Evolutionary conservation across 2,113 vertebrate species (phyloP), one percentile per base, ranked within the genome.

Genomic region (Quiscalus mexicanus): DNA sequence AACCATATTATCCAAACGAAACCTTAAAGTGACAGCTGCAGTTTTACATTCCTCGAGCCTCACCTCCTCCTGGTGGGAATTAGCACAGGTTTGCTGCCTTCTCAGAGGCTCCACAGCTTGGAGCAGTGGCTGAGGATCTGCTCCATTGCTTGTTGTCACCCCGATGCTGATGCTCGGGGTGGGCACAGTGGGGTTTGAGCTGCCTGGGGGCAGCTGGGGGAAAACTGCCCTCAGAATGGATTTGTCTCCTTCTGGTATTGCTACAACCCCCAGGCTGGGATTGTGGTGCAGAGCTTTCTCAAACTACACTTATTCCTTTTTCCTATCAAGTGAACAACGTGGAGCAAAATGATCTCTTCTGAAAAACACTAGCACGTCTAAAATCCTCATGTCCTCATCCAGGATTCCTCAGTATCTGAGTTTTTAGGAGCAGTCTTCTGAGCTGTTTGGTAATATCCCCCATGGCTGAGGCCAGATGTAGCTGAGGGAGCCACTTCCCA

Each of bases 281-380:
- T 7, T 55, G n/a, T 6, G 14, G 24, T 39, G 44, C 53, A 64
- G 16, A 52, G 27, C 11, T 65, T 65, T 76, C 58, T 73, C 71
- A 68, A 73, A 56, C 60, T 15, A 14, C 3, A 39, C 10, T n/a
- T 53, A 24, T 2, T 75, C 35, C 24, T 85, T 68, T 78, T 56
- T 50, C 53, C 59, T 67, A 33, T n/a, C 25, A 35, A 78, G 30
- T 5, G 22, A 64, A 35, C 8, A 41, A 49, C 0, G 0, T 2
- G 13, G 42, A 67, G 33, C 2, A 0, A 1, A 2, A 52, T 39
- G 44, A 27, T 11, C 30, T 60, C 58, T 80, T 65, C 70, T 33
- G 50, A 71, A 79, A 88, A 85, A 50, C 18, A 25, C 33, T 24
- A 39, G 8, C 20, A 69, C 3, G 2, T 33, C 63, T 81, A 47